Evolutionary conservation across 2,888 invertebrate species (phyloP), one percentile per base, ranked within the genome.

Genomic region (Leucoma salicis): DNA sequence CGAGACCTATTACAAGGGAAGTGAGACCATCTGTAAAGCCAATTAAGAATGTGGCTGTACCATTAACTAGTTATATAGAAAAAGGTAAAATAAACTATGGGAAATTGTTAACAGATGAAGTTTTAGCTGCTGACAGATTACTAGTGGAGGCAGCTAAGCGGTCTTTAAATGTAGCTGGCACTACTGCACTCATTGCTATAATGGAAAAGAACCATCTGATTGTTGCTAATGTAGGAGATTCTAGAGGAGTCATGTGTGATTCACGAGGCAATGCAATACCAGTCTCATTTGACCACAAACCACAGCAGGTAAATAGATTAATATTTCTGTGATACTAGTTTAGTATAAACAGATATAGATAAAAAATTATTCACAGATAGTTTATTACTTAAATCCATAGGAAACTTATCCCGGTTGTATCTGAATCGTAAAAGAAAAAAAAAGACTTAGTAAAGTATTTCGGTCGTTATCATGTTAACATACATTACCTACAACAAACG

Each of bases 161-260:
- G 58, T 93, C 93, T 24, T 88, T 93, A 69, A 93, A 94, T 80
- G 93, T 94, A 14, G 94, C 93, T 75, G 98, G 99, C 11, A 97
- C 98, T 14, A 99, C 99, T 15, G 97, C 97, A 2, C 83, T 99
- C 31, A 94, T 98, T 59, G 98, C 97, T 16, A 85, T 98, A 11
- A 88, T 98, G 58, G 95, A 97, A 77, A 94, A 92, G 28, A 93
- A 94, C 60, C 92, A 94, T 64, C 83, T 99, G 51, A 94, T 96
- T 53, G 97, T 99, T 15, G 98, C 98, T 10, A 99, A 99, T 91
- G 98, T 99, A 14, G 99, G 99, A 2, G 99, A 99, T 80, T 98
- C 98, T 0, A 91, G 99, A 53, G 99, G 97, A 16, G 98, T 98
- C 0, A 96, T 98, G 95, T 98, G 97, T 80, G 97, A 98, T 81